Conservation (phyloP, 2,888 invertebrate genomes). For the Timema cristinae region DNA sequence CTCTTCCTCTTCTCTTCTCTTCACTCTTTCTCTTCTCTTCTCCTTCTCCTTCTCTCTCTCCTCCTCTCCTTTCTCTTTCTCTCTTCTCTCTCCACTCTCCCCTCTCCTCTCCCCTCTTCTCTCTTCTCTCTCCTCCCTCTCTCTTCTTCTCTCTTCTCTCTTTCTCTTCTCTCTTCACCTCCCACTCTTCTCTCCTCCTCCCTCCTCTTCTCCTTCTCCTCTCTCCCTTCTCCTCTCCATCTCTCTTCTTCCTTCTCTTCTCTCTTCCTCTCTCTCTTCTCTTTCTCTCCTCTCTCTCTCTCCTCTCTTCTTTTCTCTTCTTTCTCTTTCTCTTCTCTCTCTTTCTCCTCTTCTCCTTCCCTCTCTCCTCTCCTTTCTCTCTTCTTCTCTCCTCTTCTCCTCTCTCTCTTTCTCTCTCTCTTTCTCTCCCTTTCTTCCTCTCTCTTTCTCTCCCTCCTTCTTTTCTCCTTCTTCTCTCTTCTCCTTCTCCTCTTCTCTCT, state of each 20-base stretch:
- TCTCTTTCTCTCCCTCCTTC: not conserved
- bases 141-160: not conserved
- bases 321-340: not conserved
- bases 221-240: not conserved
- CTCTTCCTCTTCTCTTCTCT: no score
- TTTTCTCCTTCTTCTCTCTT: not conserved
- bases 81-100: not conserved
- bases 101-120: not conserved
- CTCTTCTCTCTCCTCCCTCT: not conserved
- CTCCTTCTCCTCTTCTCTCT: not conserved
- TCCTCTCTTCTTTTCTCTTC: not conserved
- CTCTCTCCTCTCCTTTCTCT: not conserved
- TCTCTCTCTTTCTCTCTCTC: not conserved
- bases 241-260: not conserved
- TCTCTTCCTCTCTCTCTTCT: not conserved
- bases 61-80: not conserved
- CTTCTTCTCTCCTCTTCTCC: not conserved
- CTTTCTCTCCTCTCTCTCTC: not conserved
- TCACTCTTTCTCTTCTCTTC: no score
- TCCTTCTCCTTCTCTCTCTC: no score
- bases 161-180: slow-evolving; percentile 3
- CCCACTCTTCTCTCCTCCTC: not conserved
- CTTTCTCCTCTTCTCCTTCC: not conserved
- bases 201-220: not conserved
- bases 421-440: not conserved